A percentile compares a stretch with the other conserved stretches of the same genome.
Conservation (phyloP, 2,113 vertebrate species). For the Takifugu flavidus region DNA sequence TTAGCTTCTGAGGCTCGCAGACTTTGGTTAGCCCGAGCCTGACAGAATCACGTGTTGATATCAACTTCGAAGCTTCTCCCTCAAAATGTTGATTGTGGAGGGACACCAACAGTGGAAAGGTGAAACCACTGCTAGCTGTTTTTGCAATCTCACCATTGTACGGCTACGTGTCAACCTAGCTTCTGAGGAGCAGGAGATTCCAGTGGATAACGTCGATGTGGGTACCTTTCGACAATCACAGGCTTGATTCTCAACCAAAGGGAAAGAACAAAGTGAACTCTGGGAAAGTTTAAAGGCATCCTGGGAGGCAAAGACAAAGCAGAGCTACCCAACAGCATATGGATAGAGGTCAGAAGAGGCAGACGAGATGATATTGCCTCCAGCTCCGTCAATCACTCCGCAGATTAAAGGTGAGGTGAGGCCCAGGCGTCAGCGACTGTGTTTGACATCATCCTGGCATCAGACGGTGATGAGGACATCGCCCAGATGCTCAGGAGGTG, state of each 20-base stretch:
- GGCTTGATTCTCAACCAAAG: not conserved
- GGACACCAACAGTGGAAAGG: too few relatives aligned
- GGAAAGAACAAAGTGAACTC: slow-evolving; percentile 43
- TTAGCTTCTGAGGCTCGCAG: too few relatives aligned
- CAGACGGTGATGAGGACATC: slow-evolving; percentile 54
- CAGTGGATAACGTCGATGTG: too few relatives aligned
- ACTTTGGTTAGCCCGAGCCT: too few relatives aligned
- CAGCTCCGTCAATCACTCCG: slow-evolving; percentile 69
- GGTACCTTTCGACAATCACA: slow-evolving; percentile 3
- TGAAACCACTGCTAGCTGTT: too few relatives aligned
- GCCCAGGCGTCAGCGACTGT: slow-evolving; percentile 31
- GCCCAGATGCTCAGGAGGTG: slow-evolving; percentile 38
- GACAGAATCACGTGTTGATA: too few relatives aligned
- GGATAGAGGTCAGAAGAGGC: slow-evolving; percentile 7
- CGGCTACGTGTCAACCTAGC: too few relatives aligned
- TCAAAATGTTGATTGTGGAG: too few relatives aligned
- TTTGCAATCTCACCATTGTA: too few relatives aligned
- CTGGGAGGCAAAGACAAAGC: slow-evolving; percentile 35
- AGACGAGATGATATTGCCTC: slow-evolving; percentile 53
- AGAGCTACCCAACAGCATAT: slow-evolving; percentile 18
- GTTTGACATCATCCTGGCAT: slow-evolving; percentile 43
- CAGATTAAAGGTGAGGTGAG: slow-evolving; percentile 56
- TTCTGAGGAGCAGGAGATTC: too few relatives aligned
- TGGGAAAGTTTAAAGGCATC: slow-evolving; percentile 31
- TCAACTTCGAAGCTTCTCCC: too few relatives aligned